Conservation (phyloP, 2,888 invertebrate species). For the Lepidocyrtinus sp. region DNA sequence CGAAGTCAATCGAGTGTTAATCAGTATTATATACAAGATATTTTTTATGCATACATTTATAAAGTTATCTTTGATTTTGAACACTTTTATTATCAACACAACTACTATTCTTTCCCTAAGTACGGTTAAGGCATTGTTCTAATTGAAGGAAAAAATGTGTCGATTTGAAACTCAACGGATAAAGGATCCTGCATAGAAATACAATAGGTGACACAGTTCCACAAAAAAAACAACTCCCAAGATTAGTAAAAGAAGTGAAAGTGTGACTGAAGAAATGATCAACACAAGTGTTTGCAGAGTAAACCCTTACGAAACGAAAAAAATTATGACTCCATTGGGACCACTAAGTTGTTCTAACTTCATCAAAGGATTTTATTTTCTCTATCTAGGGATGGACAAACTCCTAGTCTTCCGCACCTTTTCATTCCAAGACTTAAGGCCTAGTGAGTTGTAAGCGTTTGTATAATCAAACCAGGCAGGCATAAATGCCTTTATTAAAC, state of each 20-base stretch:
- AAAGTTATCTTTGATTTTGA: too few species aligned
- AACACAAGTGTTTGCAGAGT: not conserved
- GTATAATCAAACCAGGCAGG: not conserved
- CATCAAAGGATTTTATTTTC: not conserved
- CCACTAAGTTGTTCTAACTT: not conserved
- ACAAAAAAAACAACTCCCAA: too few species aligned
- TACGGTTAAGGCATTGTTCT: too few species aligned
- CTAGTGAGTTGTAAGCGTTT: not conserved
- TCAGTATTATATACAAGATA: too few species aligned
- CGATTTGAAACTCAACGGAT: too few species aligned
- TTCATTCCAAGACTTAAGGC: not conserved
- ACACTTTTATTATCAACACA: too few species aligned
- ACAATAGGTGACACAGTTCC: too few species aligned
- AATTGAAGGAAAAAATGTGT: too few species aligned
- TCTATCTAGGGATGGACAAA: not conserved
- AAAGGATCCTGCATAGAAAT: too few species aligned
- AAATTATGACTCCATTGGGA: not conserved
- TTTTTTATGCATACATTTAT: too few species aligned
- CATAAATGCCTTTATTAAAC: not conserved
- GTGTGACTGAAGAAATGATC: conserved; percentile 22
- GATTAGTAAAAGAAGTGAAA: conserved; percentile 22
- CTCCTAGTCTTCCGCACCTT: conserved; percentile 7
- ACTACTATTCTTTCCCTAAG: too few species aligned
- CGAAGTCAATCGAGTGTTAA: too few species aligned
- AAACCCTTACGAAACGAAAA: not conserved